Evolutionary conservation across 2,888 invertebrate genomes (phyloP), one percentile per base, ranked within the genome.

Genomic region (Theodoxus fluviatilis): DNA sequence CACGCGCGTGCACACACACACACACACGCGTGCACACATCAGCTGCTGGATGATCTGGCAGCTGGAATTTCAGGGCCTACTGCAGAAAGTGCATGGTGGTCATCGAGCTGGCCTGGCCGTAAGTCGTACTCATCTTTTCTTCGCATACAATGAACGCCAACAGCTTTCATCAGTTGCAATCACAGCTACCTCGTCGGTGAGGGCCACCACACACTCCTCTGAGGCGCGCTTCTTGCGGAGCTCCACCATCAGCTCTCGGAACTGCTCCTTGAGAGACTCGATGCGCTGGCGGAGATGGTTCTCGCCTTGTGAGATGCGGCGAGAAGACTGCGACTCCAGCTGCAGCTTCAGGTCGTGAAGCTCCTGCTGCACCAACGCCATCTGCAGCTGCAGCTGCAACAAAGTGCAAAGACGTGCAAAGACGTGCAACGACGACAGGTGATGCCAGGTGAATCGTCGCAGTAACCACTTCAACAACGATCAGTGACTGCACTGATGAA

Each of bases 181-280:
- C n/a, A n/a, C n/a, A n/a, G n/a, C n/a, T n/a, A 71, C 80, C 63
- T 84, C 85, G 37, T 83, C 82, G n/a, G 80, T 76, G 4, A 82
- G 69, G n/a, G 79, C 74, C 28, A 81, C 78, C n/a, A 81, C 81
- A 22, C 76, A 77, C 52, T 82, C 81, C 67, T 84, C 83, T 0
- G 80, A 80, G 0, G 81, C 80, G 40, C 80, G 79, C 37, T 81
- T 76, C 68, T 82, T 81, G 47, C 84, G 73, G 71, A 83, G 76
- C 68, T 84, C 83, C 22, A 83, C 79, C 68, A 85, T 74, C 28
- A 84, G 75, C 69, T 85, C 83, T 31, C 83, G 74, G 71, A 82
- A 84, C 70, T 83, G 81, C 70, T 84, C 85, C 74, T 84, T 84
- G 57, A 85, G 78, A 25, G 74, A 73, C 70, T 84, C 84, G 49